These are phyloP conservation scores for Lepidurus apus DNA, from an alignment of 1,140 invertebrate species.

Conservation along the genomic window DNA sequence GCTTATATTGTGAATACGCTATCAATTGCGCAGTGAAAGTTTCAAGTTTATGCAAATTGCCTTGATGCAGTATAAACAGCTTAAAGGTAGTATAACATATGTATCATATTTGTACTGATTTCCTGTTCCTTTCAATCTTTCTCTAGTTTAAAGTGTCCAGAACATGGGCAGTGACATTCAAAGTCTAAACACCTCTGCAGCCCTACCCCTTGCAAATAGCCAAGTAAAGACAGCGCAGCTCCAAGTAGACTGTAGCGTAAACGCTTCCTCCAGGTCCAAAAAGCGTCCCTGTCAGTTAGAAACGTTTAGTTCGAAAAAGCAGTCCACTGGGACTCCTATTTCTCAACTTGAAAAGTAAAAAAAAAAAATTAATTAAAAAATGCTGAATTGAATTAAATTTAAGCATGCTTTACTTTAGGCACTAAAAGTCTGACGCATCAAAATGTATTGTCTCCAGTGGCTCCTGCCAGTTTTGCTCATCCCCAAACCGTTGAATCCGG, in stretches of 20 bases:
- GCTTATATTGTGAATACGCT: neutral
- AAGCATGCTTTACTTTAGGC: neutral
- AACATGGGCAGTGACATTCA: conserved; percentile 13
- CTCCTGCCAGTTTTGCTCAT: conserved; percentile 92
- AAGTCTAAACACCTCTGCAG: neutral
- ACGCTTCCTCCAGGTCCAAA: neutral
- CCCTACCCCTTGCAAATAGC: neutral
- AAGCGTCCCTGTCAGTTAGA: neutral
- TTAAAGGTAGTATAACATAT: neutral
- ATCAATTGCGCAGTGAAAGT: neutral
- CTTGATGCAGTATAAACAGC: conserved; percentile 1
- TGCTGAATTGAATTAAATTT: too few species aligned
- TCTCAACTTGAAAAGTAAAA: neutral
- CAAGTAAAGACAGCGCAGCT: neutral
- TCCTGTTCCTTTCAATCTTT: neutral
- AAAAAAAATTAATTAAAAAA: too few species aligned
- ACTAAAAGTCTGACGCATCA: conserved; percentile 26
- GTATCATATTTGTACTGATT: neutral
- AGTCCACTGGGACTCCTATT: neutral
- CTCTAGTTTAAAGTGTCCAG: neutral
- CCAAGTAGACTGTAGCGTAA: neutral
- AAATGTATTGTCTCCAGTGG: conserved; percentile 98
- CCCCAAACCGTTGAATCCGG: conserved; percentile 92
- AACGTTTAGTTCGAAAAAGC: neutral
- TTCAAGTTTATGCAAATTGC: neutral